A percentile compares a stretch with the other conserved stretches of the same genome.
Conservation (phyloP, 2,113 vertebrate genomes). For the Xenopus laevis region DNA sequence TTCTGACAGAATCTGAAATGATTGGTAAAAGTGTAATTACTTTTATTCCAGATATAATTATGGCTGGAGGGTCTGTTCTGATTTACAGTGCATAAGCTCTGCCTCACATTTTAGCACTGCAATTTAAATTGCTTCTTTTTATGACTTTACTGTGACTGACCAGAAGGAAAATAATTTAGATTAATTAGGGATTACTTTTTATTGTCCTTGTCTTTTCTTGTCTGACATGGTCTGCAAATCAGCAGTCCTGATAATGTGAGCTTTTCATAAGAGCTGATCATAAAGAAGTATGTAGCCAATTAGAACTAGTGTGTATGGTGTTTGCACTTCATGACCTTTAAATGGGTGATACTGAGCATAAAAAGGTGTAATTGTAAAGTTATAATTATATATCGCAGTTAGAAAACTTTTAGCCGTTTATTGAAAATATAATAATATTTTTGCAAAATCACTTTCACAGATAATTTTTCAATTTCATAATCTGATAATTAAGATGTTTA, state of each 20-base stretch:
- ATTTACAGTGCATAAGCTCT: slow-evolving; percentile 46
- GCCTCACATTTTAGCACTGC: slow-evolving; percentile 45
- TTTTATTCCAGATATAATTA: slow-evolving; percentile 56
- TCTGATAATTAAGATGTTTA: background rate
- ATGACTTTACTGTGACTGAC: slow-evolving; percentile 48
- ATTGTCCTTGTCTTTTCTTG: slow-evolving; percentile 25
- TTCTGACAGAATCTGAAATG: slow-evolving; percentile 45
- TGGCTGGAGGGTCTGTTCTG: slow-evolving; percentile 52
- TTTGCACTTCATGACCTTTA: slow-evolving; percentile 16
- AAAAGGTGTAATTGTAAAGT: slow-evolving; percentile 10
- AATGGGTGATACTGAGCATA: background rate
- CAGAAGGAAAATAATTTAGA: slow-evolving; percentile 43
- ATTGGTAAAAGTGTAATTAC: slow-evolving; percentile 63
- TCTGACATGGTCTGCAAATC: slow-evolving; percentile 31
- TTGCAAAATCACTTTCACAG: background rate
- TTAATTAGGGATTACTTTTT: slow-evolving; percentile 47
- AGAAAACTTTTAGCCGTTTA: slow-evolving; percentile 3
- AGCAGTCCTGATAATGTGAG: slow-evolving; percentile 6
- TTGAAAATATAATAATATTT: background rate
- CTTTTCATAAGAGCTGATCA: slow-evolving; percentile 11
- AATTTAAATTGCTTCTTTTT: slow-evolving; percentile 48
- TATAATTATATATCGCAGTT: background rate
- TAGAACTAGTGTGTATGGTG: slow-evolving; percentile 12
- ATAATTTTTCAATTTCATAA: background rate
- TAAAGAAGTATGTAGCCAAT: slow-evolving; percentile 16